Percentiles rank a stretch among this genome's conserved stretches.
These are phyloP conservation scores for Scotopteryx bipunctaria DNA, from an alignment of 2,888 invertebrate genomes.

Conservation along the genomic window DNA sequence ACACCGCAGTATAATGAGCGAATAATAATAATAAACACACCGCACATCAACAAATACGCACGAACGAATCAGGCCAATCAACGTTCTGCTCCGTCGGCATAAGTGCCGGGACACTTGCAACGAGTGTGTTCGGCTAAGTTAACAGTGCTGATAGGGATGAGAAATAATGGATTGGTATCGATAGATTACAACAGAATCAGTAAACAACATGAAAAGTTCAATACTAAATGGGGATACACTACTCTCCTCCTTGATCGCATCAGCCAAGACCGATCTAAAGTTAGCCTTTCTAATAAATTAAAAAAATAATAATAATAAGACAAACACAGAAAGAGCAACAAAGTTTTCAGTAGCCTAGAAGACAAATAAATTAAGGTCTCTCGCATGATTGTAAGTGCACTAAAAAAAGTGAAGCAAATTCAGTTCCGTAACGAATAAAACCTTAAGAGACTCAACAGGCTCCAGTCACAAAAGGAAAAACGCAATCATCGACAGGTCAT, in stretches of 20 bases:
- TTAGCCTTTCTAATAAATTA: too few species aligned
- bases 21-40: slow-evolving; percentile 53
- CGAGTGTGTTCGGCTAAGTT: slow-evolving; percentile 41
- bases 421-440: slow-evolving; percentile 8
- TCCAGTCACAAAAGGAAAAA: slow-evolving; percentile 3
- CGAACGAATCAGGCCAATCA: slow-evolving; percentile 32
- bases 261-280: too few species aligned
- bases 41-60: slow-evolving; percentile 25
- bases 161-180: slow-evolving; percentile 46
- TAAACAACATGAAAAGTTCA: too few species aligned
- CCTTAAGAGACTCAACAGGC: slow-evolving; percentile 1
- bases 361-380: too few species aligned
- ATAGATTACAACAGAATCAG: slow-evolving; percentile 19
- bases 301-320: too few species aligned
- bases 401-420: too few species aligned
- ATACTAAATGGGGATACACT: too few species aligned
- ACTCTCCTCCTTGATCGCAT: too few species aligned
- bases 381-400: too few species aligned
- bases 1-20: slow-evolving; percentile 51
- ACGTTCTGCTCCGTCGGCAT: slow-evolving; percentile 41
- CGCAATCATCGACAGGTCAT: slow-evolving; percentile 33
- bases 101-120: slow-evolving; percentile 43
- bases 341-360: too few species aligned
- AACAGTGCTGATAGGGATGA: slow-evolving; percentile 52
- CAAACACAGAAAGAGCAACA: too few species aligned